Evolutionary conservation across 2,113 vertebrate species (phyloP).

Genomic region (Tinamus guttatus): DNA sequence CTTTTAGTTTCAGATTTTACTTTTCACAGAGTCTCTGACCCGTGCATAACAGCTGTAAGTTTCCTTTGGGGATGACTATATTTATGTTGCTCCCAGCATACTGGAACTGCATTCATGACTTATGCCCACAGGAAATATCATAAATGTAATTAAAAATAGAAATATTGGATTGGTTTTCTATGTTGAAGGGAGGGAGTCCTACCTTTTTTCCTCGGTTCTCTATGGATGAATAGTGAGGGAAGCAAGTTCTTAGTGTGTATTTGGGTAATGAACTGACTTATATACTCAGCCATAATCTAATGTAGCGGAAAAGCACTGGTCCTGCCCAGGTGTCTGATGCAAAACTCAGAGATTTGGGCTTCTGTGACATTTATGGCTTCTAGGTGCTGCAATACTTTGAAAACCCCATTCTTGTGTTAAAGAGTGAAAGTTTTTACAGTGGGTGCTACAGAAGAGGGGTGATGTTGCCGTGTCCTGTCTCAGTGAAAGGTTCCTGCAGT

Average conservation of each 20-base stretch:
- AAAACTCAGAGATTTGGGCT: not conserved
- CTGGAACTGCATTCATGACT: conserved; percentile 25
- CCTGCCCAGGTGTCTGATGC: not conserved
- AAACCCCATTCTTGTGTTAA: not conserved
- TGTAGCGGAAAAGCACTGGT: not conserved
- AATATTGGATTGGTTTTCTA: not conserved
- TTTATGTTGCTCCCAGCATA: not conserved
- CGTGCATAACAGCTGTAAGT: conserved; percentile 16
- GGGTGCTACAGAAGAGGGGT: not conserved
- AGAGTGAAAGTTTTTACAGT: not conserved
- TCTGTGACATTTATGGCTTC: not conserved
- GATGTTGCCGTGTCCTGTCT: not conserved
- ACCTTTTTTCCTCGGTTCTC: not conserved
- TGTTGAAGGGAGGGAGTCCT: not conserved
- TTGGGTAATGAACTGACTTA: not conserved
- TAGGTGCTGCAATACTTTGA: not conserved
- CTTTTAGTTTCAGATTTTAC: conserved; percentile 39
- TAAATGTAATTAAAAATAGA: conserved; percentile 65
- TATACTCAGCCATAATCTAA: not conserved
- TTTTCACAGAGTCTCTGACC: conserved; percentile 43
- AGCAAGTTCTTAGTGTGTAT: not conserved
- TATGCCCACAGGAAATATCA: conserved; percentile 44
- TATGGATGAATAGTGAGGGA: not conserved
- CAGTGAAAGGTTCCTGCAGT: not conserved
- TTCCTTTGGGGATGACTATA: not conserved